A percentile compares a stretch with the other conserved stretches of the same genome.
phyloP scores from a whole-genome alignment of 2,888 invertebrate genomes.

The Chirona hameri region DNA sequence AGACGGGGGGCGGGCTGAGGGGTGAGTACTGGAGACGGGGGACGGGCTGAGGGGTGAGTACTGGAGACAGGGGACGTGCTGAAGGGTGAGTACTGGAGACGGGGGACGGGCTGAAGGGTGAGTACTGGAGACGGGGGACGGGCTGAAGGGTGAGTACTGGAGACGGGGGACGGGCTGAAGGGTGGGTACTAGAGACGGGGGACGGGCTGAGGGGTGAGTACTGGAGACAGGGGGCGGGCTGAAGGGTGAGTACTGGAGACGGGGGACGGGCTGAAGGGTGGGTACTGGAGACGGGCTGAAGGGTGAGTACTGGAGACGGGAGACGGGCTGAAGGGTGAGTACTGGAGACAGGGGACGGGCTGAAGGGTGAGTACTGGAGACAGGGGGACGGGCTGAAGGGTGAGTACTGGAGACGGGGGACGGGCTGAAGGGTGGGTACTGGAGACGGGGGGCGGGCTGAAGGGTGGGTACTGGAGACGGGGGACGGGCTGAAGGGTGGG shows the following conservation, averaged over 20 bases:
- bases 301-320: conserved; percentile 64
- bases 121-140: conserved; percentile 95
- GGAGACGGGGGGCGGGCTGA: conserved; percentile 90
- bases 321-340: conserved; percentile 77
- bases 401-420: conserved; percentile 38
- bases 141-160: conserved; percentile 64
- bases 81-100: conserved; percentile 57
- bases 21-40: conserved; percentile 48
- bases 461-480: conserved; percentile 53
- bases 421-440: too few relatives aligned
- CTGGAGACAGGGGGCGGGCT: too few relatives aligned
- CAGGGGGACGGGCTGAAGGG: conserved; percentile 89
- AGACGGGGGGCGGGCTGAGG: conserved; percentile 90
- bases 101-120: too few relatives aligned
- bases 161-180: too few relatives aligned
- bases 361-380: too few relatives aligned
- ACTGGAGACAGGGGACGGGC: too few relatives aligned
- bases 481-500: too few relatives aligned
- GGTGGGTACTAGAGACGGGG: too few relatives aligned
- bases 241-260: too few relatives aligned
- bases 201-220: conserved; percentile 73
- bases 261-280: conserved; percentile 86
- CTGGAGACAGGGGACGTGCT: too few relatives aligned
- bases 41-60: too few relatives aligned
- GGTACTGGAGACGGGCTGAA: background rate